Evolutionary conservation across 2,888 invertebrate genomes (phyloP).

Genomic region (Xanthorhoe spadicearia): DNA sequence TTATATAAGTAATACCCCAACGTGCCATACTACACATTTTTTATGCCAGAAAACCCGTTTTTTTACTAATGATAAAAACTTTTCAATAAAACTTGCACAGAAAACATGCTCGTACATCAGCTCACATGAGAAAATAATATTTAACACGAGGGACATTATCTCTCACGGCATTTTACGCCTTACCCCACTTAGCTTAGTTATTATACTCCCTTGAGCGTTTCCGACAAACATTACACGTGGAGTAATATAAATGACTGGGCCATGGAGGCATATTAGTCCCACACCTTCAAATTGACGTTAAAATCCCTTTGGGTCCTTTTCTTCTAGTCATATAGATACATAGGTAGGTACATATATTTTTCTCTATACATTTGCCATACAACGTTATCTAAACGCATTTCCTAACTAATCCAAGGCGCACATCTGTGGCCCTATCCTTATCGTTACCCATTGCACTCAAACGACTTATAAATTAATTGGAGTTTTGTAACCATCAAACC

Average conservation of each 20-base stretch:
- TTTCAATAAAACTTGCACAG: conserved; percentile 2
- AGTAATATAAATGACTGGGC: conserved; percentile 11
- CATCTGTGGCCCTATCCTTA: too few relatives aligned
- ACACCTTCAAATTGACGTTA: background rate
- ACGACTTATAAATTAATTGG: too few relatives aligned
- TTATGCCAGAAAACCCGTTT: background rate
- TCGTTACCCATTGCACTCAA: too few relatives aligned
- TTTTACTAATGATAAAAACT: background rate
- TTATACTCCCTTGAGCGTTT: conserved; percentile 38
- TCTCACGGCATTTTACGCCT: conserved; percentile 48
- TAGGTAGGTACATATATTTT: too few relatives aligned
- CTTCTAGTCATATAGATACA: background rate
- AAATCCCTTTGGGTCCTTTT: background rate
- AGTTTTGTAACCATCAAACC: too few relatives aligned
- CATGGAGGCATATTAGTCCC: background rate
- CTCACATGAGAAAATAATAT: conserved; percentile 52
- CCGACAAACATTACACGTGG: conserved; percentile 37
- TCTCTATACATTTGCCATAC: too few relatives aligned
- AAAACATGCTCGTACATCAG: conserved; percentile 29
- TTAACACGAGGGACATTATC: conserved; percentile 47
- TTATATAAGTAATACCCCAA: too few relatives aligned
- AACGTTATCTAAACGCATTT: too few relatives aligned
- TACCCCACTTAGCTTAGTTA: conserved; percentile 43
- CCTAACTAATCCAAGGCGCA: too few relatives aligned
- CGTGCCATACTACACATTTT: background rate